Evolutionary conservation across 2,888 invertebrate species (phyloP).

Genomic region (Micropterix aruncella): DNA sequence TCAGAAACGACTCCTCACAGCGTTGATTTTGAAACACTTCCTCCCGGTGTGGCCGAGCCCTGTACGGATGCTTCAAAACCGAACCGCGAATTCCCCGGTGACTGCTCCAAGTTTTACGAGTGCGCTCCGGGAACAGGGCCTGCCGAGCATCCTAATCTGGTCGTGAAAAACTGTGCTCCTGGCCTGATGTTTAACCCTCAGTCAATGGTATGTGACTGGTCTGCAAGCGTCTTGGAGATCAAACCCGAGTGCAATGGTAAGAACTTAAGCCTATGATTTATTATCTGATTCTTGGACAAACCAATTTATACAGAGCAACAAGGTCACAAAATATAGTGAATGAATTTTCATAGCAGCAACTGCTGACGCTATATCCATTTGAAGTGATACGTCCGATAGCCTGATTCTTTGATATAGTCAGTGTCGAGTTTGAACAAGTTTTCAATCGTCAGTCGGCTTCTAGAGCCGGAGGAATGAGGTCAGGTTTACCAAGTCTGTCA

Average conservation of each 20-base stretch:
- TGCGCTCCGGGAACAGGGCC: slow-evolving; percentile 34
- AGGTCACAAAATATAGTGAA: too few species aligned
- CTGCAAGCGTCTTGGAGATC: slow-evolving; percentile 35
- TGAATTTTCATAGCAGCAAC: too few species aligned
- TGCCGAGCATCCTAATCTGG: slow-evolving; percentile 26
- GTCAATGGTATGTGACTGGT: slow-evolving; percentile 50
- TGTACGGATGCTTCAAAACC: slow-evolving; percentile 23
- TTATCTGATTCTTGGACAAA: slow-evolving; percentile 2
- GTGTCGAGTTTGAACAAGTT: too few species aligned
- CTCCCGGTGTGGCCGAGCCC: not conserved
- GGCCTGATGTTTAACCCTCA: slow-evolving; percentile 52
- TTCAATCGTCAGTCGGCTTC: too few species aligned
- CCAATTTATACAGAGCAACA: too few species aligned
- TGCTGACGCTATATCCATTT: too few species aligned
- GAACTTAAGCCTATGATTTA: slow-evolving; percentile 1
- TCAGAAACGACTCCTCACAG: not conserved
- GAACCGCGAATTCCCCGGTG: slow-evolving; percentile 43
- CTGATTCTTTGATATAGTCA: too few species aligned
- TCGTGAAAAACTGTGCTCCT: slow-evolving; percentile 50
- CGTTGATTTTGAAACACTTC: not conserved
- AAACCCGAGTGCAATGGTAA: slow-evolving; percentile 42
- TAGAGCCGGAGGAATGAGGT: too few species aligned
- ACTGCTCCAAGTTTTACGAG: slow-evolving; percentile 58
- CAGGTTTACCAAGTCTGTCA: too few species aligned
- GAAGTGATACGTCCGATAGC: too few species aligned